These are phyloP conservation scores for Naja naja DNA, from an alignment of 2,113 vertebrate species.

Conservation along the genomic window DNA sequence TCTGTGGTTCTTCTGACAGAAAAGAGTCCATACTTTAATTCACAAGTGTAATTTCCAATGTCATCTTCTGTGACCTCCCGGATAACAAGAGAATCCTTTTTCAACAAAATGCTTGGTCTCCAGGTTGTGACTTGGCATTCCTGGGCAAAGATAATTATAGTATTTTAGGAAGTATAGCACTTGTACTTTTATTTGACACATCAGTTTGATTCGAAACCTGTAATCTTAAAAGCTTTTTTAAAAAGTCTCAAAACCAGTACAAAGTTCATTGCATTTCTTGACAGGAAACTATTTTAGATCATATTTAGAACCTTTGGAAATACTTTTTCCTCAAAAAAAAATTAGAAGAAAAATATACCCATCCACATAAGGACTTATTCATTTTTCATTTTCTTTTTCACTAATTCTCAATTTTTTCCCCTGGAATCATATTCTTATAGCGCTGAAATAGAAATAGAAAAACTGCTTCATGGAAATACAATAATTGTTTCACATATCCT, in stretches of 20 bases:
- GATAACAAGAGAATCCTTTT: slow-evolving; percentile 85
- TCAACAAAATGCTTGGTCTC: slow-evolving; percentile 86
- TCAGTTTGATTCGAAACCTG: background rate
- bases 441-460: background rate
- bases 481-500: background rate
- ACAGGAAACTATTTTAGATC: background rate
- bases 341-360: background rate
- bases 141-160: slow-evolving; percentile 69
- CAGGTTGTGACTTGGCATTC: slow-evolving; percentile 92
- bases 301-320: background rate
- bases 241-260: background rate
- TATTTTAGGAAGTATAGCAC: slow-evolving; percentile 13
- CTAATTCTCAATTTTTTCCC: background rate
- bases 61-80: slow-evolving; percentile 94
- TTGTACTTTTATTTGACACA: background rate
- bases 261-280: background rate
- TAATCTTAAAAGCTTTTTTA: background rate
- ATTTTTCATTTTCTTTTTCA: background rate
- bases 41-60: slow-evolving; percentile 98
- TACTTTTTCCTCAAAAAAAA: background rate
- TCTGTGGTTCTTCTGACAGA: slow-evolving; percentile 94
- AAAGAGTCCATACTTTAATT: slow-evolving; percentile 92
- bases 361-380: background rate
- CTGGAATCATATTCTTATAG: background rate
- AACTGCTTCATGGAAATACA: background rate